Evolutionary conservation across 1,140 invertebrate species (phyloP), one percentile per base, ranked within the genome.

Genomic region (Lineus longissimus): DNA sequence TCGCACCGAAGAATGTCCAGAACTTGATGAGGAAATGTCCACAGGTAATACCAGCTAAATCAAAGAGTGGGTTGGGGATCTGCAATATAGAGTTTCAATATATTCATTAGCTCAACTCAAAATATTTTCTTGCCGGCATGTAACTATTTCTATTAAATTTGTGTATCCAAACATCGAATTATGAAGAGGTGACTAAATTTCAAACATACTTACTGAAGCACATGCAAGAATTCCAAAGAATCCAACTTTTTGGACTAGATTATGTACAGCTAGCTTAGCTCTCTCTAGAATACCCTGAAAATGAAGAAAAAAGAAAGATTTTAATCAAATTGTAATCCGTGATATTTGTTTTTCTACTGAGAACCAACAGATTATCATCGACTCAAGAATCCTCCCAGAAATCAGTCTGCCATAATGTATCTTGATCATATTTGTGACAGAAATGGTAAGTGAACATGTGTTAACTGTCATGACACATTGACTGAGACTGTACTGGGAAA

Each of bases 1-100:
- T 99, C 58, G 97, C 97, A 36, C 96, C 96, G 81, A 99, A 99
- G 84, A 99, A 99, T 29, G 96, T 98, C 94, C 95, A 98, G 84
- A 99, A 99, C 36, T 97, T 96, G 73, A 99, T 94, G 55, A 98
- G 84, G 81, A 97, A 99, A 83, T 99, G 95, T 11, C 97, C 97
- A 83, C 97, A 99, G 0, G 95, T 98, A 19, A 99, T 92, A 0
- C 97, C 97, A 59, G 97, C 97, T 72, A 99, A 84, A 81, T 99
- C 97, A 82, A 99, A 99, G 59, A 99, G 80, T 0, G 97, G 97
- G 86, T 99, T 99, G n/a, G 97, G 97, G 78, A 98, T 95, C 86
- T 95, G 84, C 2, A 84, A 82, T 43, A 43, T 11, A 19, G 19
- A 43, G 40, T 11, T 13, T 43, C 11, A 43, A 43, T 11, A 61